Base-by-base conservation (phyloP, 1,140 invertebrate genomes). In the Drosophila albomicans region DNA sequence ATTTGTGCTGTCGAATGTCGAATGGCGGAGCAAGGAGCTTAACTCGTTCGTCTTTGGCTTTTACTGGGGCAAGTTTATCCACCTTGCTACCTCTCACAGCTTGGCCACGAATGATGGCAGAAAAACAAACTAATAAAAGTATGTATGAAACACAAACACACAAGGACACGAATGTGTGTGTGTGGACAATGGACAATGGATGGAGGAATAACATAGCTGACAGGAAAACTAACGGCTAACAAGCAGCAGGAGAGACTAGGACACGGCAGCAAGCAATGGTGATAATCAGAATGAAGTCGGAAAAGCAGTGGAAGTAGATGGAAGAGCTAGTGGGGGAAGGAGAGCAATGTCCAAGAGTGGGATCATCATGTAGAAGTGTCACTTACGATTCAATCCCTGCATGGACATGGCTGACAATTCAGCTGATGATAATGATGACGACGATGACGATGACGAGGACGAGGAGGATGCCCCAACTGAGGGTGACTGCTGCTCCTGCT, bases 331-430 rank as follows among this genome's bases (percentile, higher is more conserved):
- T 2, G 11, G 51, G 1, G 8, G 20, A 25, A 11, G 11, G 28
- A 10, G 20, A 11, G 3, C 4, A 32, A 28, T 3, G 51, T 41
- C 45, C 41, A 48, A 20, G 28, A 52, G 54, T n/a, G 41, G 30
- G 43, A 64, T 46, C 59, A 63, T 68, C 59, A 38, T 68, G 59
- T 57, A 70, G 52, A 77, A 61, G 74, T 78, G 79, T 78, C 88
- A 92, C 91, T 92, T 92, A 92, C 91, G 77, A 92, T 92, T 92
- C 84, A 88, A 91, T 82, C 87, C 91, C 76, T 91, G 89, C 91
- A 91, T 91, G 79, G 88, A 89, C 91, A 91, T 81, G 74, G 82
- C 70, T 25, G 80, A 75, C 80, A 88, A 81, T 68, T 87, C 82
- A 72, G 80, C 79, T 58, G 74, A 58, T 56, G 67, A 71, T 66